Percentiles rank a stretch among this genome's conserved stretches.
These are phyloP conservation scores for Lonchura striata DNA, from an alignment of 2,113 vertebrate species.

Conservation along the genomic window DNA sequence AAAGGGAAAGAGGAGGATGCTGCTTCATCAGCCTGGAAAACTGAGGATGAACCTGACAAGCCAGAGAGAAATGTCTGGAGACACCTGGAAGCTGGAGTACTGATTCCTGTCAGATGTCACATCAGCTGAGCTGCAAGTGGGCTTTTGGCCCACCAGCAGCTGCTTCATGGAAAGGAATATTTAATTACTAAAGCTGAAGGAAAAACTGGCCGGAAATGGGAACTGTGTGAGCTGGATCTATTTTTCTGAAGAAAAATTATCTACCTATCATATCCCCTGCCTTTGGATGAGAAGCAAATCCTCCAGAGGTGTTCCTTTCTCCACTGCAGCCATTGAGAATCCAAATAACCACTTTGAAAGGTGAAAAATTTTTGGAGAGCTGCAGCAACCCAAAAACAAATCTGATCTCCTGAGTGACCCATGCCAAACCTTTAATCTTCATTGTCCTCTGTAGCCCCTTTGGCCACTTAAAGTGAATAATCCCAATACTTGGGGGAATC, in stretches of 20 bases:
- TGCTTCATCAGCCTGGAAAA: neutral
- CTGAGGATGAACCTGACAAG: neutral
- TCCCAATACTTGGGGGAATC: neutral
- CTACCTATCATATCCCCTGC: neutral
- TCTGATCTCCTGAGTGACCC: neutral
- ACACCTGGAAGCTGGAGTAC: neutral
- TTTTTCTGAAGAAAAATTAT: neutral
- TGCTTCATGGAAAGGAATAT: neutral
- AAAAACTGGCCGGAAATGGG: neutral
- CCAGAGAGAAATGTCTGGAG: neutral
- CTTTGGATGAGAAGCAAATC: neutral
- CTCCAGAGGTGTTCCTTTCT: neutral
- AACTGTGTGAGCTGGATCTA: neutral
- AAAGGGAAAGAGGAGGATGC: neutral
- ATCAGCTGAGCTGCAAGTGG: neutral
- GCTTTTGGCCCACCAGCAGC: fast-evolving
- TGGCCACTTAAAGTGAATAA: neutral
- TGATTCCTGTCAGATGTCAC: neutral
- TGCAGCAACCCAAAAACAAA: neutral
- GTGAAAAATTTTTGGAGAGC: neutral
- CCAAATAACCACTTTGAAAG: neutral
- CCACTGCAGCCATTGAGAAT: neutral
- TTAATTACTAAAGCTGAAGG: neutral
- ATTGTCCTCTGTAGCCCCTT: neutral
- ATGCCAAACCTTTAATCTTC: neutral